These are phyloP conservation scores for Catocala sponsa DNA, from an alignment of 2,888 invertebrate species.

Conservation along the genomic window DNA sequence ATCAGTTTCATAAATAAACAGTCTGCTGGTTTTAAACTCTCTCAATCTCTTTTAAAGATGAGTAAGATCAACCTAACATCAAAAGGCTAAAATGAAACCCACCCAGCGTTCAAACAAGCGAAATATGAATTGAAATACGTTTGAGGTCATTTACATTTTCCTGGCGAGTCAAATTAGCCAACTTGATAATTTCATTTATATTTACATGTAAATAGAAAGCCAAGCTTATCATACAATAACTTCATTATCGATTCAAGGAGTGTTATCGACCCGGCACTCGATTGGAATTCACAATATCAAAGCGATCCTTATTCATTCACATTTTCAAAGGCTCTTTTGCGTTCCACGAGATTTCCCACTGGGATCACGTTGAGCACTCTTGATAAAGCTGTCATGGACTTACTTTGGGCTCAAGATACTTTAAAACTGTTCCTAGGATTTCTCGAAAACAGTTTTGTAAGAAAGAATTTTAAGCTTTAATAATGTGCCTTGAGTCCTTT, in stretches of 20 bases:
- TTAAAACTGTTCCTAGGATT: slow-evolving; percentile 13
- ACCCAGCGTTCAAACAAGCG: no score
- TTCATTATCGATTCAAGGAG: slow-evolving; percentile 39
- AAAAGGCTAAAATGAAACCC: no score
- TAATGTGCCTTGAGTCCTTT: background rate
- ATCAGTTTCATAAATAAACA: no score
- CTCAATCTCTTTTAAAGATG: no score
- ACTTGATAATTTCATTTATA: background rate
- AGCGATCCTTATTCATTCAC: slow-evolving; percentile 49
- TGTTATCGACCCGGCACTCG: slow-evolving; percentile 32
- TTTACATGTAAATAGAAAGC: slow-evolving; percentile 8
- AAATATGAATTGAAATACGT: no score
- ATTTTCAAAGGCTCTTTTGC: slow-evolving; percentile 45
- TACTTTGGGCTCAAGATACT: slow-evolving; percentile 18
- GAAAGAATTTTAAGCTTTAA: background rate
- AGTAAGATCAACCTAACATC: no score
- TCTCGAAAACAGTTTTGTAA: background rate
- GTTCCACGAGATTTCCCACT: slow-evolving; percentile 55
- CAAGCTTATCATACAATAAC: slow-evolving; percentile 32
- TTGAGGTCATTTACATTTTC: background rate
- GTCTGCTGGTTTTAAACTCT: no score
- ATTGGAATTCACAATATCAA: slow-evolving; percentile 50
- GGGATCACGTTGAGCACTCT: slow-evolving; percentile 43
- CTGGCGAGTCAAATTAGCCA: background rate
- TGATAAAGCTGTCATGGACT: slow-evolving; percentile 28